Evolutionary conservation across 2,888 invertebrate species (phyloP).

Genomic region (Cephonodes hylas): DNA sequence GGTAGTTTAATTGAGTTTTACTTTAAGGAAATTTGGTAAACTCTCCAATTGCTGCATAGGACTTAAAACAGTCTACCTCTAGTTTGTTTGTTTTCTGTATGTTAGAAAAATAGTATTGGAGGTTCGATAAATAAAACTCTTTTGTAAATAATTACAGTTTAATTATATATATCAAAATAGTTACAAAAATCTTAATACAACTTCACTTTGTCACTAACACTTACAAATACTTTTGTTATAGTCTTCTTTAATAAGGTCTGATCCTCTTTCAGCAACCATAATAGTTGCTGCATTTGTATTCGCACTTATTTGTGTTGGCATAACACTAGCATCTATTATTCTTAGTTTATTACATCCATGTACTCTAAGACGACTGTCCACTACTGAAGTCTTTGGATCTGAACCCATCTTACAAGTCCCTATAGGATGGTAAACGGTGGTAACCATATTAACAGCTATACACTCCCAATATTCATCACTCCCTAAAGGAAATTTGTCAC

Average conservation of each 20-base stretch:
- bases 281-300: slow-evolving; percentile 81
- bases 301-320: slow-evolving; percentile 81
- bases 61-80: too few relatives aligned
- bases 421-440: slow-evolving; percentile 81
- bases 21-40: too few relatives aligned
- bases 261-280: slow-evolving; percentile 83
- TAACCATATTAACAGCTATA: slow-evolving; percentile 17
- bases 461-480: slow-evolving; percentile 26
- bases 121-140: too few relatives aligned
- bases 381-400: slow-evolving; percentile 59
- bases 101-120: too few relatives aligned
- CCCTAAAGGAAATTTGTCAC: slow-evolving; percentile 28
- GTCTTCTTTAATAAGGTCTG: slow-evolving; percentile 77
- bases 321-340: slow-evolving; percentile 83
- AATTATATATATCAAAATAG: too few relatives aligned
- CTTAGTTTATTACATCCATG: slow-evolving; percentile 78
- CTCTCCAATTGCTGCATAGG: too few relatives aligned
- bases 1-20: too few relatives aligned
- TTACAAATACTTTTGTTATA: slow-evolving; percentile 13
- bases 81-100: too few relatives aligned
- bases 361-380: slow-evolving; percentile 57
- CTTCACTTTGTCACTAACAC: too few relatives aligned
- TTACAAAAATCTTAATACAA: too few relatives aligned
- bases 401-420: slow-evolving; percentile 83
- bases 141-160: too few relatives aligned